phyloP scores from a whole-genome alignment of 2,888 invertebrate genomes.

The Siphonodentalium dalli region DNA sequence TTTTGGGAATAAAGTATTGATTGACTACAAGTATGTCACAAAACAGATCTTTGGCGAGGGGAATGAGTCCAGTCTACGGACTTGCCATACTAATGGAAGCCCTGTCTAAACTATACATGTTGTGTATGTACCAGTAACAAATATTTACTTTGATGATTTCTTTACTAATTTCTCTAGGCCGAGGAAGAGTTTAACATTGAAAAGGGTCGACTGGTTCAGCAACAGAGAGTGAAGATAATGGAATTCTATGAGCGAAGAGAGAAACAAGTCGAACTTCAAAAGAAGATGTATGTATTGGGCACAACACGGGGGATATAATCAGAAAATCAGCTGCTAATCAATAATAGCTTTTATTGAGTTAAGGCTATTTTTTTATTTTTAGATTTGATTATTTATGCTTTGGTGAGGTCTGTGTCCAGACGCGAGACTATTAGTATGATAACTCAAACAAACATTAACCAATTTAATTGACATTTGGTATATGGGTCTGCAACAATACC shows the following conservation, averaged over 20 bases:
- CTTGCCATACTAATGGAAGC: too few species aligned
- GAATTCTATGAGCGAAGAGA: constrained; percentile 99
- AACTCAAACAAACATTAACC: too few species aligned
- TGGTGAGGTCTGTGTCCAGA: too few species aligned
- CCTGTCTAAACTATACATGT: not conserved
- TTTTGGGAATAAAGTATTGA: too few species aligned
- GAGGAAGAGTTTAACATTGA: constrained; percentile 99
- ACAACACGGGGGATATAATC: not conserved
- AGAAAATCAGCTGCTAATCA: not conserved
- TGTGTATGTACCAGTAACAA: not conserved
- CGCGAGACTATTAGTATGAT: too few species aligned
- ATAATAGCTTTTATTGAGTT: not conserved
- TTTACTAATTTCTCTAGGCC: constrained; percentile 72
- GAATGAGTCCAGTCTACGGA: too few species aligned
- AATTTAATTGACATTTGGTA: too few species aligned
- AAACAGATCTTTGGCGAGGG: too few species aligned
- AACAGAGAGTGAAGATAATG: constrained; percentile 98
- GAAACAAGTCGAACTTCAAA: constrained; percentile 98
- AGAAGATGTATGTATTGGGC: constrained; percentile 85
- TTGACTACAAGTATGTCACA: too few species aligned
- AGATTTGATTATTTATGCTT: too few species aligned
- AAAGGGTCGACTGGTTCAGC: constrained; percentile 97
- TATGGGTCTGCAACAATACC: too few species aligned
- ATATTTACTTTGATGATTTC: not conserved
- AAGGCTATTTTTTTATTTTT: not conserved